Conservation (phyloP, 2,113 vertebrate species). For the Camarhynchus parvulus region DNA sequence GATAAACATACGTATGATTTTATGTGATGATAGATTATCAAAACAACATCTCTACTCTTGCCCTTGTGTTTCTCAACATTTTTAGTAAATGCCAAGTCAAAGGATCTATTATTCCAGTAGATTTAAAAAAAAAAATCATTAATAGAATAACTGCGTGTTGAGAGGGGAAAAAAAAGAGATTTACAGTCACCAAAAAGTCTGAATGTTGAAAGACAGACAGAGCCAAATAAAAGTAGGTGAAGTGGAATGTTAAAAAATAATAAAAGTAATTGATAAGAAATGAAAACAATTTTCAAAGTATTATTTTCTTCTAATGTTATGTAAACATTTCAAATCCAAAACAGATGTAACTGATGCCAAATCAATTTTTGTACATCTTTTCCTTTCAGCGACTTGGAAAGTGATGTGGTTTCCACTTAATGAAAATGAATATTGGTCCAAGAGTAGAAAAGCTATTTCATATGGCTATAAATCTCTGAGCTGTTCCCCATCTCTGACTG, state of each 20-base stretch:
- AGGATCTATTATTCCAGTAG: background rate
- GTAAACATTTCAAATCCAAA: slow-evolving; percentile 70
- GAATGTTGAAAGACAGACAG: background rate
- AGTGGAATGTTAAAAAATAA: background rate
- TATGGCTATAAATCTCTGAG: slow-evolving; percentile 24
- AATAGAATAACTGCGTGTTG: background rate
- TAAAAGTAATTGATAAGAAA: slow-evolving; percentile 35
- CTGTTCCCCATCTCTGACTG: background rate
- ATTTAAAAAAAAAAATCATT: background rate
- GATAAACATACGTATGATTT: background rate
- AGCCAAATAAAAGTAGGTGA: background rate
- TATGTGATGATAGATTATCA: background rate
- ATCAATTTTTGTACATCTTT: slow-evolving; percentile 33
- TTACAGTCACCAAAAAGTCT: background rate
- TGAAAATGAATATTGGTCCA: slow-evolving; percentile 64
- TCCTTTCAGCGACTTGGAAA: slow-evolving; percentile 62
- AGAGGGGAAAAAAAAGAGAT: background rate
- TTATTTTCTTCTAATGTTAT: slow-evolving; percentile 59
- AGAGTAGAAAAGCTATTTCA: slow-evolving; percentile 17
- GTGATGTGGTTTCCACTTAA: slow-evolving; percentile 58
- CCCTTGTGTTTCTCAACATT: background rate
- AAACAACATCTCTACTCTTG: background rate
- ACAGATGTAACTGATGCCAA: slow-evolving; percentile 57
- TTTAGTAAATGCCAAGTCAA: background rate
- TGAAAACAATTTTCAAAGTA: slow-evolving; percentile 26